Base-by-base conservation (phyloP, 2,113 vertebrate genomes). In the Pao palembangensis region DNA sequence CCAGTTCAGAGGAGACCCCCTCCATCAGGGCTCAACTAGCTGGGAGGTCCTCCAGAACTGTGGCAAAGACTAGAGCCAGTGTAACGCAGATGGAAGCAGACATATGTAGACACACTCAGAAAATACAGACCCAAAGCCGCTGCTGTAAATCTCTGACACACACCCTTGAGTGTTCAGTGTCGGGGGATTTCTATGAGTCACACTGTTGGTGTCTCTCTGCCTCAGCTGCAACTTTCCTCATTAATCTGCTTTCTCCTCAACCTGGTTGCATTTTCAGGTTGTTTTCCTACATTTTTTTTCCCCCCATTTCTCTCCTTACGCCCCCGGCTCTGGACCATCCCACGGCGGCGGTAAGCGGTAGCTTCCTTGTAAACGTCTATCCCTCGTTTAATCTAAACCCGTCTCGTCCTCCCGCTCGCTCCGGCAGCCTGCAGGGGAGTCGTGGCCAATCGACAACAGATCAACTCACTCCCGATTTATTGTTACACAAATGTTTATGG, bases 11-110 rank as follows among this genome's bases (percentile, higher is more conserved):
- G 73, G 73, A 85, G 67, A 83, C 76, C 80, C 79, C 75, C 76
- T 64, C 71, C 78, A 72, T 70, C 58, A 70, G 78, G 79, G 80
- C 65, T 81, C 15, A n/a, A 69, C 86, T 34, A 68, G 56, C 52
- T 85, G 85, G 83, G 87, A 87, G 87, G 85, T 87, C 83, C 70
- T n/a, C 59, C 67, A 71, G 54, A 71, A 69, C 34, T 69, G 73
- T 47, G 64, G 70, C 51, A 23, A 52, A 75, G 67, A 77, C 66
- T 49, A 75, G 75, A 78, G 72, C 58, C 38, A 64, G 54, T 78
- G 68, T 55, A 74, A 78, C 65, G 61, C 79, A 67, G 58, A 76
- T 58, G 18, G 8, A 75, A 55, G 67, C 77, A 81, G 67, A 79
- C 61, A 50, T 70, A 66, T 77, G 73, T 51, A 73, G 59, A 80